Base-by-base conservation (phyloP, 2,888 invertebrate genomes). In the Esperia sulphurella region DNA sequence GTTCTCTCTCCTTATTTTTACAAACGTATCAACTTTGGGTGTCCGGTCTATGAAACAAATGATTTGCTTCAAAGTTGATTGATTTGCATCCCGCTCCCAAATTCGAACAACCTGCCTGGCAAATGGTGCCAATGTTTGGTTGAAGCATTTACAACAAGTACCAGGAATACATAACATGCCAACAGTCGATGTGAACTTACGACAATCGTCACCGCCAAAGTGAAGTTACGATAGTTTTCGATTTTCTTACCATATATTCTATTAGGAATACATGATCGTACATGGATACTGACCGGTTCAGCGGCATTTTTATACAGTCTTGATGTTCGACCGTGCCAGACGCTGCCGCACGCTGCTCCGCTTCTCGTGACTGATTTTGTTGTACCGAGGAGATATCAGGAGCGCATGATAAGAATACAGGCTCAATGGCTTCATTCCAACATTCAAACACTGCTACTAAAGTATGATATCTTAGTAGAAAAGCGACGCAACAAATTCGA, bases 401-500 rank as follows among this genome's bases (percentile, higher is more conserved):
- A 28, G 14, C 10, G 10, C 45, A 45, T 45, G 29, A 37, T 8
- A 31, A 14, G 10, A 28, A 6, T 5, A 12, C 12, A 29, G 35
- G 6, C n/a, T 35, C 31, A 7, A 31, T 2, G 10, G 21, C 21
- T 31, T 2, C 8, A 29, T n/a, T 42, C 7, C 13, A 21, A 10
- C 14, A 40, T n/a, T 39, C 5, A 10, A 40, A 14, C 10, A 40
- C 43, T 33, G 7, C 33, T 13, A 4, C 14, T 12, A 14, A 33
- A 14, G 5, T 55, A 60, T 71, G 65, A 4, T 30, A 13, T 38
- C 65, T 61, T 71, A 40, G 61, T 68, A 55, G 38, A 49, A 41
- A 47, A 47, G 54, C 54, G 56, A 61, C 54, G 53, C 53, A 53
- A 52, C 59, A 57, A 63, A 59, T 58, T 63, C 62, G 57, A 63